These are phyloP conservation scores for Leptinotarsa texana DNA, from an alignment of 1,140 invertebrate species.

Conservation along the genomic window DNA sequence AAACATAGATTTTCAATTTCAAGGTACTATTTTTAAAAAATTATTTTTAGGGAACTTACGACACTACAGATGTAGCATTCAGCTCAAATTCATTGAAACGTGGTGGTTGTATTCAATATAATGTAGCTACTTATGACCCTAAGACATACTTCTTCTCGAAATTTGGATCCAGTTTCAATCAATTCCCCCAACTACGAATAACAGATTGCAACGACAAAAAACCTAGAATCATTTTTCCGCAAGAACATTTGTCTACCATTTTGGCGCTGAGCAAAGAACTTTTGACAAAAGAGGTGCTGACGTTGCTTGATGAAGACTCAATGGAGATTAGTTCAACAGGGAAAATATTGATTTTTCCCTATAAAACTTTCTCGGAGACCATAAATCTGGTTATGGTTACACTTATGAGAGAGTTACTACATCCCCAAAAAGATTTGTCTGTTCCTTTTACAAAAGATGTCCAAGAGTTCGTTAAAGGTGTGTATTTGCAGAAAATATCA, in stretches of 20 bases:
- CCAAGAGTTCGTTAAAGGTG: constrained; percentile 78
- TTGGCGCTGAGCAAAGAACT: constrained; percentile 82
- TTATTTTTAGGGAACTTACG: constrained; percentile 48
- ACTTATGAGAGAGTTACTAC: constrained; percentile 85
- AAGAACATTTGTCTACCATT: constrained; percentile 77
- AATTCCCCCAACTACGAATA: constrained; percentile 78
- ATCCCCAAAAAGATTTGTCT: constrained; percentile 87
- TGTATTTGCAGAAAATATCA: neutral
- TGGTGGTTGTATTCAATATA: constrained; percentile 64
- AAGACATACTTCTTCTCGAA: constrained; percentile 87
- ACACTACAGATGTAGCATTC: constrained; percentile 45
- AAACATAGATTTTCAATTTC: neutral
- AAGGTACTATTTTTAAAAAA: neutral
- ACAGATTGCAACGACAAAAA: constrained; percentile 62
- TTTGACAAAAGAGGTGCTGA: constrained; percentile 83
- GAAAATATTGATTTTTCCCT: constrained; percentile 76
- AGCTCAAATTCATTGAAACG: constrained; percentile 42
- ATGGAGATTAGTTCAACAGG: constrained; percentile 67
- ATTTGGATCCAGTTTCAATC: constrained; percentile 91
- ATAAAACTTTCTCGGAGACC: constrained; percentile 92
- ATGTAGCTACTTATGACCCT: constrained; percentile 75
- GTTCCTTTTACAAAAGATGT: constrained; percentile 91
- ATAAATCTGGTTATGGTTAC: constrained; percentile 93
- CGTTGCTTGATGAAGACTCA: constrained; percentile 81
- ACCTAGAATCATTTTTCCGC: constrained; percentile 67